phyloP scores from a whole-genome alignment of 1,140 invertebrate genomes.

The Pseudomyrmex flavicornis region DNA sequence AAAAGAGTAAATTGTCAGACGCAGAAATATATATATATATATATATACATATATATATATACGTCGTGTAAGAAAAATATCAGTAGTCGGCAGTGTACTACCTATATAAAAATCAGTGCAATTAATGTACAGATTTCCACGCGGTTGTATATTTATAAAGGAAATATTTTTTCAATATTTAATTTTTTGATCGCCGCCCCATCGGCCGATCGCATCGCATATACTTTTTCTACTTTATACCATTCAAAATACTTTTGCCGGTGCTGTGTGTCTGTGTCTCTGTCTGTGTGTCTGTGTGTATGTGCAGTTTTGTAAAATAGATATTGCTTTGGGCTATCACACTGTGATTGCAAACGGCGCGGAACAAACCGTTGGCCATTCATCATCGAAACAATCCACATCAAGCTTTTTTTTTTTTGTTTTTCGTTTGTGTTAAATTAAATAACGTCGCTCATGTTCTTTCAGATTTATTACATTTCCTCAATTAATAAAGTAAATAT shows the following conservation, averaged over 20 bases:
- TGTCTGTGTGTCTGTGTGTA: not conserved
- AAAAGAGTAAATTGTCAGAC: constrained; percentile 2
- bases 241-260: not conserved
- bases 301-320: constrained; percentile 51
- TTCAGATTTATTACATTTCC: not conserved
- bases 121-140: not conserved
- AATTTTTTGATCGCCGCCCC: not conserved
- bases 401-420: not conserved
- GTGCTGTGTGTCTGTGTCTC: not conserved
- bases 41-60: not conserved
- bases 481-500: not conserved
- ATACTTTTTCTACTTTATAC: too few species aligned
- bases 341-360: constrained; percentile 52
- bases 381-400: constrained; percentile 26
- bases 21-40: not conserved
- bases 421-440: constrained; percentile 28
- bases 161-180: constrained; percentile 6
- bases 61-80: constrained; percentile 22
- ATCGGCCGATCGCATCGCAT: not conserved
- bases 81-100: not conserved
- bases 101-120: constrained; percentile 11
- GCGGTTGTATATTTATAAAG: not conserved
- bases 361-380: constrained; percentile 29
- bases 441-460: constrained; percentile 17
- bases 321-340: constrained; percentile 75